Evolutionary conservation across 2,888 invertebrate genomes (phyloP), one percentile per base, ranked within the genome.

Genomic region (Nebria salina): DNA sequence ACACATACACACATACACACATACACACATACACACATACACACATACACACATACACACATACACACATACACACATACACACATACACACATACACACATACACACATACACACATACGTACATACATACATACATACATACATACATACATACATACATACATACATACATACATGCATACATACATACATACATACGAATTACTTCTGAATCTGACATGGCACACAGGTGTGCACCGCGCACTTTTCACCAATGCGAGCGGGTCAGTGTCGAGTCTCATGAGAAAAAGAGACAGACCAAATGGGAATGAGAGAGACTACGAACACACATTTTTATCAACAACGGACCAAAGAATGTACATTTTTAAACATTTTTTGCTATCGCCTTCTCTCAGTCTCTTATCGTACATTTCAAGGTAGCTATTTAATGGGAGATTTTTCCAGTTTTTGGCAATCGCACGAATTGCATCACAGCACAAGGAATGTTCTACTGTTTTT

Each of bases 251-350:
- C 11, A 70, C 34, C 26, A 25, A 11, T 25, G 15, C 70, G 70
- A 25, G 70, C 70, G 70, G 70, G 70, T 70, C 70, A 70, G 70
- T 70, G 70, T 70, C 70, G 70, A 70, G 11, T 54, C 0, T 54
- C 54, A 4, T 1, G 54, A 6, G 54, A 7, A 54, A 54, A 54
- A 54, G 7, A 54, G 8, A 11, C 11, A 54, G 54, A 54, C 5
- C 34, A 34, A 34, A 34, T 34, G 34, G 34, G 34, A 34, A 2
- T 34, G 54, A 54, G 54, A 8, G 13, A 54, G 54, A 20, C 20
- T 20, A 20, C 20, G 20, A 20, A 20, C 20, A 20, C 20, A 20
- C 54, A 54, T 11, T 54, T 54, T 54, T 54, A 54, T 54, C 54
- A 54, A 54, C 54, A 54, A 54, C 54, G 54, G 7, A 54, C 54